Base-by-base conservation (phyloP, 2,113 vertebrate genomes). In the Myrmecobius fasciatus region DNA sequence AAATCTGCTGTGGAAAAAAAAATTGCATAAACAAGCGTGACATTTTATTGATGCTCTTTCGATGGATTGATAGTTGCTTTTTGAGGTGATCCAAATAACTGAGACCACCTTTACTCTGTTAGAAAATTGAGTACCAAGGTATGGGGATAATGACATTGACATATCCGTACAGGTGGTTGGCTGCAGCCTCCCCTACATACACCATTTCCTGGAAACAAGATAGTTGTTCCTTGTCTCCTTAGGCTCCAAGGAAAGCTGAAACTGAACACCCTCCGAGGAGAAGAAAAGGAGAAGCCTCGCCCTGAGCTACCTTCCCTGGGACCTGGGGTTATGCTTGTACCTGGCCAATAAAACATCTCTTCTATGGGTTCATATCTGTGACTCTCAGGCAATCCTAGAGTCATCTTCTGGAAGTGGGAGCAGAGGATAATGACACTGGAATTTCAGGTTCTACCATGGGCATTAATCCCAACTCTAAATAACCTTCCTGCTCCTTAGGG, bases 21-120 rank as follows among this genome's bases (percentile, higher is more conserved):
- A 11, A 31, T 28, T 56, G 9, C 26, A 60, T 24, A 67, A 3
- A 67, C 56, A 31, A 75, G 31, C n/a, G 31, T 20, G 36, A 75
- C 4, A 17, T 14, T 75, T 3, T 36, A 11, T 67, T 14, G 11
- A 67, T 49, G 49, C 90, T 48, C 36, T 92, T 92, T 46, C 25
- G 60, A 75, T 94, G 49, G 49, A 51, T 51, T 10, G 52, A 89
- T 91, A 54, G 56, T 20, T 51, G 49, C 53, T 94, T n/a, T 46
- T 54, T 92, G 94, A 52, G 91, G 75, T 94, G 60, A 89, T 91
- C 89, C 43, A 94, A 56, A 31, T 88, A 90, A 43, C 20, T 94
- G 89, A 52, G 95, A 95, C 91, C n/a, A 43, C 22, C 3, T 90
- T 49, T 26, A 96, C 90, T 90, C 12, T 31, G 14, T 31, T 36